Evolutionary conservation across 2,113 vertebrate species (phyloP).

Genomic region (Rhinoderma darwinii): DNA sequence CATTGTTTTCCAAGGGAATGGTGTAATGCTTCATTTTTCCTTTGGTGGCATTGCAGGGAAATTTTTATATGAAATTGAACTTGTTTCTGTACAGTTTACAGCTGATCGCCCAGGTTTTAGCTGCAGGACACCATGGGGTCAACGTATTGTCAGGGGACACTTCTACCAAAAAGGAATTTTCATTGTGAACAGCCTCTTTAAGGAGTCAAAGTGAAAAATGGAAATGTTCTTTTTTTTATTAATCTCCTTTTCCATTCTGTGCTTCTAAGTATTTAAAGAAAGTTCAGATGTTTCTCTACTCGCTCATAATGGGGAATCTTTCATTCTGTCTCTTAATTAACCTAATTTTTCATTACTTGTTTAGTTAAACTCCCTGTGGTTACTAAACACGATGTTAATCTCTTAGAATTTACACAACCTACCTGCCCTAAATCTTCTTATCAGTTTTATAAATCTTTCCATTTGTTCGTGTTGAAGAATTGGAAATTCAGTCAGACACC

Average conservation of each 20-base stretch:
- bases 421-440: not conserved
- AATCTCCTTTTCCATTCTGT: not conserved
- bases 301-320: not conserved
- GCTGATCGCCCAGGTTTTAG: too few species aligned
- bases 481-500: not conserved
- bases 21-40: too few species aligned
- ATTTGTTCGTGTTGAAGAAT: not conserved
- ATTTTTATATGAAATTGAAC: too few species aligned
- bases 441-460: not conserved
- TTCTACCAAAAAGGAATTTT: too few species aligned
- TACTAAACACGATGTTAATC: not conserved
- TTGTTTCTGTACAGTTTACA: too few species aligned
- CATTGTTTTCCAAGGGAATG: too few species aligned
- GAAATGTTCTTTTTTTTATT: not conserved
- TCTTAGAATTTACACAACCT: not conserved
- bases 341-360: conserved; percentile 19
- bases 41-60: too few species aligned
- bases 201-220: not conserved
- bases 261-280: not conserved
- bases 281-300: not conserved
- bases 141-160: too few species aligned
- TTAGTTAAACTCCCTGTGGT: conserved; percentile 10
- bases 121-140: too few species aligned
- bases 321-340: not conserved
- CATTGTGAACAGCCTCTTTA: not conserved